Conservation (phyloP, 2,113 vertebrate species). For the Barnardius zonarius region DNA sequence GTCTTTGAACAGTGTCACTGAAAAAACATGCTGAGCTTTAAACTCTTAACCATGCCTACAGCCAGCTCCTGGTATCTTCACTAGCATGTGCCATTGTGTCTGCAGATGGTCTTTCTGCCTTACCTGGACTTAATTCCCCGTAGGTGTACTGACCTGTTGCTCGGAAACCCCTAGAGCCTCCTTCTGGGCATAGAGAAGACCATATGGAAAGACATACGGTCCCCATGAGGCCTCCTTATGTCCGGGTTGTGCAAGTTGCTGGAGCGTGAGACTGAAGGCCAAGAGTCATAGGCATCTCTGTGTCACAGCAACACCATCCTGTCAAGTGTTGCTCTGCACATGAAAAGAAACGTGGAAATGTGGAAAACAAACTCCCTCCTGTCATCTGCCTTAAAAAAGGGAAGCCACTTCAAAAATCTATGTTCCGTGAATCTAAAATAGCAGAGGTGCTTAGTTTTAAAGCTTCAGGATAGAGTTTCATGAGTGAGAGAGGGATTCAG, state of each 20-base stretch:
- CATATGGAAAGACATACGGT: conserved; percentile 34
- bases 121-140: background rate
- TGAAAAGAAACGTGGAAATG: background rate
- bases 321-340: background rate
- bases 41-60: background rate
- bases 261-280: conserved; percentile 32
- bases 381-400: background rate
- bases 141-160: background rate
- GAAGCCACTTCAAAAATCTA: background rate
- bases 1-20: background rate
- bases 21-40: background rate
- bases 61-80: background rate
- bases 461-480: background rate
- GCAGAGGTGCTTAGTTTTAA: background rate
- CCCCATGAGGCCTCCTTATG: conserved; percentile 3
- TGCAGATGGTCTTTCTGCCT: background rate
- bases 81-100: background rate
- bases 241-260: conserved; percentile 15
- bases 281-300: background rate
- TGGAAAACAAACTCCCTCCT: conserved; percentile 11
- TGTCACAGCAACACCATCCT: conserved; percentile 46
- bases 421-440: background rate
- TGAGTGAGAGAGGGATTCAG: background rate
- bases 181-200: background rate
- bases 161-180: background rate